These are phyloP conservation scores for Leptobrachium ailaonicum DNA, from an alignment of 2,113 vertebrate genomes.

Conservation along the genomic window DNA sequence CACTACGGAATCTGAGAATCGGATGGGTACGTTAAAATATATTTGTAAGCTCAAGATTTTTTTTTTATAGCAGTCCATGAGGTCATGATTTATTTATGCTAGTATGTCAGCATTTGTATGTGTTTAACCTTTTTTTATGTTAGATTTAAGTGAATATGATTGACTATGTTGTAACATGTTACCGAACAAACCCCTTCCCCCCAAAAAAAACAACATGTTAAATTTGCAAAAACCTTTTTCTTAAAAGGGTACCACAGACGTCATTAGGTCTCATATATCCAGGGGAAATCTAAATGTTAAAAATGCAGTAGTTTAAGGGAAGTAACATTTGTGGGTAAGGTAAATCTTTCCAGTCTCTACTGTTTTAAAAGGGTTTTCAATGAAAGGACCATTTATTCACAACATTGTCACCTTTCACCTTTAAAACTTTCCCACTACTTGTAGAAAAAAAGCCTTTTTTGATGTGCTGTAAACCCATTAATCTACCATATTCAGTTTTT, in stretches of 20 bases:
- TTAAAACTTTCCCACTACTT: constrained; percentile 26
- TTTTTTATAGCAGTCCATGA: neutral
- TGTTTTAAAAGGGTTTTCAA: constrained; percentile 33
- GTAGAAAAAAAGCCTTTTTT: constrained; percentile 14
- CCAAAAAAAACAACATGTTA: constrained; percentile 11
- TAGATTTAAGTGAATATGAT: constrained; percentile 11
- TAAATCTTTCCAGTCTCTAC: constrained; percentile 32
- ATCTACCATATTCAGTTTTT: neutral
- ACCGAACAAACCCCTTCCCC: neutral
- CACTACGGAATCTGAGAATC: too few relatives aligned
- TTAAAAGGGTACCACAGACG: constrained; percentile 14
- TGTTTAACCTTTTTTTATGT: constrained; percentile 29
- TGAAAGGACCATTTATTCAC: constrained; percentile 38
- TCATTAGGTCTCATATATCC: constrained; percentile 35
- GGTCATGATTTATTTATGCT: neutral
- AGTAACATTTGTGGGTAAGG: constrained; percentile 34
- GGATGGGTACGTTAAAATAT: too few relatives aligned
- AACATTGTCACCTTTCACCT: constrained; percentile 43
- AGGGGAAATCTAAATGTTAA: constrained; percentile 40
- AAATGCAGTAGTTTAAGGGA: constrained; percentile 37
- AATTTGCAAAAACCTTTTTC: constrained; percentile 9
- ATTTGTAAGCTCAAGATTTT: neutral
- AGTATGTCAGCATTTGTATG: constrained; percentile 19
- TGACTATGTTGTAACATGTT: constrained; percentile 10
- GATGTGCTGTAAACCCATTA: constrained; percentile 24